Evolutionary conservation across 64 coral and sea anemone species (phyloP), one percentile per base, ranked within the genome.

Genomic region (Montipora sp.): DNA sequence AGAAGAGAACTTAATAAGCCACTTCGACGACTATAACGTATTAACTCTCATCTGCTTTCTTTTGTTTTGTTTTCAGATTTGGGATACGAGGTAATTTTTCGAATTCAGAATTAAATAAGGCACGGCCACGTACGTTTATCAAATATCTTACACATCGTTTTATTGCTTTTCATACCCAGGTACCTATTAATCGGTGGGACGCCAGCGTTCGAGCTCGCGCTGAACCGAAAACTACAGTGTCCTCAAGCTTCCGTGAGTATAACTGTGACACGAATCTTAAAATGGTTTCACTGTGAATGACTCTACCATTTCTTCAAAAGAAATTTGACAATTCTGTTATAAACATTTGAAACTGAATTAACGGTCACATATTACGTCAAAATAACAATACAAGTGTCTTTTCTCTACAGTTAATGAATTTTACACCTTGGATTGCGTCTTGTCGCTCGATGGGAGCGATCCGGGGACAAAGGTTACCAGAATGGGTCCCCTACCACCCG

Each of bases 371-470:
- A 0, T 36, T 36, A 36, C 36, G 36, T 36, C 66, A 18, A 70
- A 8, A 49, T 47, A 2, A 2, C 14, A 13, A 12, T 49, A 76
- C 7, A 46, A 45, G 10, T 49, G 4, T 50, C 8, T 49, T 78
- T 78, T 16, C 15, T 6, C 49, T 2, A 1, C 46, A 16, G 75
- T 50, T 3, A 78, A 78, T 46, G 75, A 14, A 1, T 78, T 78
- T 78, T 78, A 78, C 47, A 78, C 44, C 46, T 49, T 46, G 15
- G 75, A 78, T 50, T 78, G 75, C 75, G 75, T 78, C 47, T 49
- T 78, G 47, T 78, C 75, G 7, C 44, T 78, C 47, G 49, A 5
- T 78, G 46, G 1, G 18, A 7, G 49, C 7, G 19, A 7, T 19
- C 5, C 15, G 47, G 75, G 4, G 3, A 8, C 14, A 7, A 48